Base-by-base conservation (phyloP, 2,888 invertebrate genomes). In the Euzophera pinguis region DNA sequence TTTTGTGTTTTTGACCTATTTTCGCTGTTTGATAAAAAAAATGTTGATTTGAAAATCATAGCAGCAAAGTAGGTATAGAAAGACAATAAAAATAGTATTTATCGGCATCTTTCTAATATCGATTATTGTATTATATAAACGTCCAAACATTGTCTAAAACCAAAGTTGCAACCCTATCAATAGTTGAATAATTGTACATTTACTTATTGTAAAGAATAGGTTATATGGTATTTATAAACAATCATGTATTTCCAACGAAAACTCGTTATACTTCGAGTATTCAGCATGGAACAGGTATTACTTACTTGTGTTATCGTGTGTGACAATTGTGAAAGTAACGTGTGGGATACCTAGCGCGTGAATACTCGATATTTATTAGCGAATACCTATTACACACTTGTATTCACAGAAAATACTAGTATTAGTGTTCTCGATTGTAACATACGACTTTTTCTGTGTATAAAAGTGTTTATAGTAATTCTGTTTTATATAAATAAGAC, bases 361-460 rank as follows among this genome's bases (percentile, higher is more conserved):
- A 45, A 43, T 45, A 16, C 45, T 45, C 45, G 45, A 45, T 45
- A 16, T 16, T 17, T 10, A 10, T 3, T 34, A 45, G 16, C 45
- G 32, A 45, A 32, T 41, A 34, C 14, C 16, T 34, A 32, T 34
- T 34, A 3, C 32, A n/a, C 42, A 27, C 32, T 34, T 34, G 34
- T 32, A 45, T 45, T 10, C 45, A 45, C 45, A 45, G 45, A 32
- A 45, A 45, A 45, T 34, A 34, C 14, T 32, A 45, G 14, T 45
- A 32, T 16, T 29, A 41, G 17, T n/a, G 41, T 32, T 13, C 39
- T n/a, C 8, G 10, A 14, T 9, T 34, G 32, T 14, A 9, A 43
- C 42, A 32, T 22, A 7, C n/a, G n/a, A n/a, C n/a, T n/a, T 45
- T 45, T 45, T 45, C 45, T 45, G 45, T 45, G 45, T 32, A 45